These are phyloP conservation scores for Muscidifurax raptorellus DNA, from an alignment of 1,140 invertebrate genomes.

Conservation along the genomic window DNA sequence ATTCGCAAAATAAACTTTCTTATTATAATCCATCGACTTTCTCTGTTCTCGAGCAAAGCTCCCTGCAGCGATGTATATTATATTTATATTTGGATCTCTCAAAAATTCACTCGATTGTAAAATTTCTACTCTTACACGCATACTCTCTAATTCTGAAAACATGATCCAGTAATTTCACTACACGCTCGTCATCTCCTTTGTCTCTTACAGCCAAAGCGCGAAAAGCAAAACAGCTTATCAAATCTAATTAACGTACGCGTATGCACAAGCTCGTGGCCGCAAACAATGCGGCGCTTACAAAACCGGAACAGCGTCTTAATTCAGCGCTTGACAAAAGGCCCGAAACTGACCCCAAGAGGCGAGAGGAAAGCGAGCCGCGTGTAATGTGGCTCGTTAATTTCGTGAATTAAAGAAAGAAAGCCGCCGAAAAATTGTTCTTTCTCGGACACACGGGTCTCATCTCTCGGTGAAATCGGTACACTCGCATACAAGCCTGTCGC, in stretches of 20 bases:
- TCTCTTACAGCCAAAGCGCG: neutral
- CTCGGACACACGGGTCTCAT: neutral
- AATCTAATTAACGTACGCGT: neutral
- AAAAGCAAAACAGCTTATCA: neutral
- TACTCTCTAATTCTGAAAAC: no score
- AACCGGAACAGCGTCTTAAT: constrained; percentile 1
- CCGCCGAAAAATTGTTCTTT: neutral
- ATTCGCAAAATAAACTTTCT: constrained; percentile 4
- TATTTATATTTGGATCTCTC: neutral
- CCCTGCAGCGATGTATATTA: neutral
- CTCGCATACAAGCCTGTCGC: neutral
- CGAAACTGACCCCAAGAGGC: no score
- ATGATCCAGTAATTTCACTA: no score
- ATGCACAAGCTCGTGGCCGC: neutral
- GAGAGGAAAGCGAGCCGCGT: neutral
- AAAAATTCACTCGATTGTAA: no score
- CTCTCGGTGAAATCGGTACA: no score
- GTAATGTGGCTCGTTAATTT: no score
- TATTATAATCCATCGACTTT: constrained; percentile 9
- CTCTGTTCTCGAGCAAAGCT: neutral
- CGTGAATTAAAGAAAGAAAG: neutral
- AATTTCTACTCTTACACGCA: no score
- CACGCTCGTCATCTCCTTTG: no score
- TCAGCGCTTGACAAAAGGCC: neutral
- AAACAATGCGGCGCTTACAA: neutral